These are phyloP conservation scores for Dusona sp. DNA, from an alignment of 2,888 invertebrate species.

Conservation along the genomic window DNA sequence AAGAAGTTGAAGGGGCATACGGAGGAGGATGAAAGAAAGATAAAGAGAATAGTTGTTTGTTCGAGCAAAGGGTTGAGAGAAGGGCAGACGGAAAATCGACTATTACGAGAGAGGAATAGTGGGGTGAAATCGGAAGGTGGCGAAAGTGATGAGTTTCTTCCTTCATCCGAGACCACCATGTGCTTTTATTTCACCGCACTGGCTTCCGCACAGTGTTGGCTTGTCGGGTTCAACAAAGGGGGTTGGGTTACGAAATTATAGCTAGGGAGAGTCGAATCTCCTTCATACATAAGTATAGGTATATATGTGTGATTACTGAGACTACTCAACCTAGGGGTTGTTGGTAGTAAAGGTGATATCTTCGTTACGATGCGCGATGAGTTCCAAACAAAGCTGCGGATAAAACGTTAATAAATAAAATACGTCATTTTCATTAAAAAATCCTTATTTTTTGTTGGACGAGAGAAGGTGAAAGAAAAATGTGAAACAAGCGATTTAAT, in stretches of 20 bases:
- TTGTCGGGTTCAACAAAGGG: not conserved
- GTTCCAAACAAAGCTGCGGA: not conserved
- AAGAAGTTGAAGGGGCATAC: conserved; percentile 22
- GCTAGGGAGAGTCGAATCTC: not conserved
- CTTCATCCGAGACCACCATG: conserved; percentile 20
- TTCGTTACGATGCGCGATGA: not conserved
- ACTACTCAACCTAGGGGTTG: not conserved
- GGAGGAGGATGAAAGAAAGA: not conserved
- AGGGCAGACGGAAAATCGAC: conserved; percentile 57
- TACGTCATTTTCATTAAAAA: not conserved
- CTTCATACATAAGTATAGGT: not conserved
- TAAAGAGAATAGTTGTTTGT: conserved; percentile 46
- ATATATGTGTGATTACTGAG: not conserved
- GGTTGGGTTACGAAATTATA: conserved; percentile 22
- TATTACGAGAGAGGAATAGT: conserved; percentile 50
- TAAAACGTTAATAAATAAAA: not conserved
- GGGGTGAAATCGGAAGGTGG: conserved; percentile 29
- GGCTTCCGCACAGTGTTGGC: not conserved
- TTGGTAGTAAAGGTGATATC: not conserved
- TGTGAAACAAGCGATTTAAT: not conserved
- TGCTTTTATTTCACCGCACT: conserved; percentile 32
- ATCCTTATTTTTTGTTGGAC: not conserved
- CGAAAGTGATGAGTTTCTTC: conserved; percentile 42
- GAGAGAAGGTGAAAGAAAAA: too few species aligned
- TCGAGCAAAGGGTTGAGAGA: conserved; percentile 53